Evolutionary conservation across 2,113 vertebrate species (phyloP).

Genomic region (Uria aalge): DNA sequence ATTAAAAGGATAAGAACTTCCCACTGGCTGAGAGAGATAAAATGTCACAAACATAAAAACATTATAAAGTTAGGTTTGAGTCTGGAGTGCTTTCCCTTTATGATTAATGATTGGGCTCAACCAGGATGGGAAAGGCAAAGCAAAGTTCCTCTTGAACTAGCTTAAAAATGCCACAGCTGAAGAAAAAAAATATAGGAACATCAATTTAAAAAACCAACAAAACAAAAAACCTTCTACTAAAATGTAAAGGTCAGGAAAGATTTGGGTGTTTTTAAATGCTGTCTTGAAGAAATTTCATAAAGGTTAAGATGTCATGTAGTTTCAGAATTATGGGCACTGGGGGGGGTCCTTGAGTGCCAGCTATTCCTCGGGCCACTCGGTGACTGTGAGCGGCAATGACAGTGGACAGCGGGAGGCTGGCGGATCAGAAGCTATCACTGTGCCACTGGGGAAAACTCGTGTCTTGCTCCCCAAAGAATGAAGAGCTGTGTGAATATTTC

Average conservation of each 20-base stretch:
- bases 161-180: conserved; percentile 81
- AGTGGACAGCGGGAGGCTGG: conserved; percentile 81
- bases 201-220: conserved; percentile 77
- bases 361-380: conserved; percentile 70
- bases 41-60: conserved; percentile 77
- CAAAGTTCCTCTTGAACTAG: conserved; percentile 75
- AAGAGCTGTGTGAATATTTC: conserved; percentile 25
- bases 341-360: conserved; percentile 73
- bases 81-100: conserved; percentile 63
- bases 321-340: conserved; percentile 76
- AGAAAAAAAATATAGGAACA: conserved; percentile 75
- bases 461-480: conserved; percentile 33
- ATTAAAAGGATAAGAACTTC: conserved; percentile 68
- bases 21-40: conserved; percentile 64
- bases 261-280: conserved; percentile 89
- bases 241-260: conserved; percentile 85
- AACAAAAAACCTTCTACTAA: conserved; percentile 68
- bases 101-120: conserved; percentile 81
- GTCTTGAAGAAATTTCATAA: conserved; percentile 84
- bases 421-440: conserved; percentile 65
- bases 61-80: conserved; percentile 75
- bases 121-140: conserved; percentile 71
- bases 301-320: conserved; percentile 87
- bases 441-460: conserved; percentile 66
- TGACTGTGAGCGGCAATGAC: conserved; percentile 82